These are phyloP conservation scores for Calliopum simillimum DNA, from an alignment of 2,888 invertebrate genomes.

Conservation along the genomic window DNA sequence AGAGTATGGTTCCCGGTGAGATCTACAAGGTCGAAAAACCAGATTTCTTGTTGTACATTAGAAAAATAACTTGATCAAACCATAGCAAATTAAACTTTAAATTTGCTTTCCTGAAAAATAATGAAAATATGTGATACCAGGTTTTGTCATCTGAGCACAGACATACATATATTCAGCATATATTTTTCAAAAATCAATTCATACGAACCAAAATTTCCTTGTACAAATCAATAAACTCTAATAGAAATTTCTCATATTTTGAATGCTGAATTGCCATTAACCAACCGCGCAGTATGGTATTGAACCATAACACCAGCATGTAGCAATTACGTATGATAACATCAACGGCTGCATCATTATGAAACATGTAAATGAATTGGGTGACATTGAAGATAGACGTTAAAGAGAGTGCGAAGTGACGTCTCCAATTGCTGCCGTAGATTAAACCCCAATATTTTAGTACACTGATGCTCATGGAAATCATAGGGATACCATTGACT, in stretches of 20 bases:
- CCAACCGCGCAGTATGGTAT: conserved; percentile 51
- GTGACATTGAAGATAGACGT: conserved; percentile 49
- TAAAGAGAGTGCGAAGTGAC: conserved; percentile 53
- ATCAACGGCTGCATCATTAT: conserved; percentile 50
- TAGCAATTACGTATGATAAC: conserved; percentile 55
- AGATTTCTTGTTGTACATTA: too few relatives aligned
- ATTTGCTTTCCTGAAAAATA: too few relatives aligned
- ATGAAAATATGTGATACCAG: too few relatives aligned
- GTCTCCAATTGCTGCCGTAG: conserved; percentile 53
- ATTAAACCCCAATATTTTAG: conserved; percentile 45
- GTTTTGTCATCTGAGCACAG: too few relatives aligned
- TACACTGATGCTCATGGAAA: conserved; percentile 41
- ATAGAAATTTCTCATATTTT: conserved; percentile 53
- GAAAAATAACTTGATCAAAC: too few relatives aligned
- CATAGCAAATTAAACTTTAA: too few relatives aligned
- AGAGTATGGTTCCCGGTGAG: too few relatives aligned
- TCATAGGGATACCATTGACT: conserved; percentile 39
- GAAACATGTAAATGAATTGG: conserved; percentile 55
- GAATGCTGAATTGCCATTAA: conserved; percentile 48
- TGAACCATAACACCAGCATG: conserved; percentile 53
- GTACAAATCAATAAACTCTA: conserved; percentile 47
- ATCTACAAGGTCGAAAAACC: too few relatives aligned
- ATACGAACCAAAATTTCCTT: conserved; percentile 48
- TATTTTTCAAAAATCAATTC: background rate
- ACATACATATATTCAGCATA: too few relatives aligned